Percentiles rank a stretch among this genome's conserved stretches.
Conservation (phyloP, 2,888 invertebrate species). For the Exephanes ischioxanthus region DNA sequence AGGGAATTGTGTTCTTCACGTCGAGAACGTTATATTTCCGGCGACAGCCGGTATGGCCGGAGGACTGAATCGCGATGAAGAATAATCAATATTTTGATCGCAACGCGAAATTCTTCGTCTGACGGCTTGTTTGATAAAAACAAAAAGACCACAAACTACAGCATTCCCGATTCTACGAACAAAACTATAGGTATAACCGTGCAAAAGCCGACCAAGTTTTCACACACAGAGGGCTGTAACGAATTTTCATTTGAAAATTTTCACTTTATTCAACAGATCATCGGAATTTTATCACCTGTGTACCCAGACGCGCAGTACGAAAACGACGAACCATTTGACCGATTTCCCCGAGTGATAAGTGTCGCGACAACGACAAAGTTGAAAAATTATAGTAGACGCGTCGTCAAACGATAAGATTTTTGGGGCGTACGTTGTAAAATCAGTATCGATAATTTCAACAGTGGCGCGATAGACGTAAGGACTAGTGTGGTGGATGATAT, state of each 20-base stretch:
- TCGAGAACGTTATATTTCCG: conserved; percentile 10
- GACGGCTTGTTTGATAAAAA: not conserved
- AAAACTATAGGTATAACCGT: not conserved
- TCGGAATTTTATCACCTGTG: conserved; percentile 77
- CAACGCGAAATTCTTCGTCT: not conserved
- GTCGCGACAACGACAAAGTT: conserved; percentile 30
- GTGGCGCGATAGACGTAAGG: conserved; percentile 83
- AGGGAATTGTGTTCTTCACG: conserved; percentile 31
- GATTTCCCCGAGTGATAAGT: conserved; percentile 9
- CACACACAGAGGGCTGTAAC: conserved; percentile 16
- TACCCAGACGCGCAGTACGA: conserved; percentile 77
- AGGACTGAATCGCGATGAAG: not conserved
- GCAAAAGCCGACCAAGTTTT: conserved; percentile 42
- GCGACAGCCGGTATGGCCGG: not conserved
- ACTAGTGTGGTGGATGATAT: conserved; percentile 85
- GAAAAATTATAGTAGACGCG: conserved; percentile 14
- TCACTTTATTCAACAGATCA: conserved; percentile 36
- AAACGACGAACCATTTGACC: not conserved
- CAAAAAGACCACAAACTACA: not conserved
- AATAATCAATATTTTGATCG: not conserved
- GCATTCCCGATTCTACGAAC: not conserved
- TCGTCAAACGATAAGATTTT: conserved; percentile 8
- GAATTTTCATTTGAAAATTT: conserved; percentile 4
- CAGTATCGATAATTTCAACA: conserved; percentile 71
- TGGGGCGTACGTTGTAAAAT: conserved; percentile 57